Evolutionary conservation across 2,797 vertebrate species (phyloP).

Genomic region (Sarcoramphus papa): DNA sequence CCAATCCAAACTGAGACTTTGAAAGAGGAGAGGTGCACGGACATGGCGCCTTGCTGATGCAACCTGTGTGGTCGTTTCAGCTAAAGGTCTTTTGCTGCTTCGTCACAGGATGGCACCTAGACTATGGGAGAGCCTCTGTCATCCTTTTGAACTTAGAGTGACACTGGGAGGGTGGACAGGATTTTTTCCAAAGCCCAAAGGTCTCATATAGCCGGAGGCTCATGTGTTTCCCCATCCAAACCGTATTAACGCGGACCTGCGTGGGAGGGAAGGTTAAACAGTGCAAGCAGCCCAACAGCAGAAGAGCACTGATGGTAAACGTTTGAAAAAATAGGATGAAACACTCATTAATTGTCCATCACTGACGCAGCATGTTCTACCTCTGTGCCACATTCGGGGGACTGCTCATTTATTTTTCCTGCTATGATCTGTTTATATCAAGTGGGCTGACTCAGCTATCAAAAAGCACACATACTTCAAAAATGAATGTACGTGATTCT

Average conservation of each 20-base stretch:
- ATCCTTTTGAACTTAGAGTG: not conserved
- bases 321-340: not conserved
- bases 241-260: rapidly evolving
- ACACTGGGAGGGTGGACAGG: not conserved
- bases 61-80: not conserved
- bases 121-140: not conserved
- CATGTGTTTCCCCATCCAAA: not conserved
- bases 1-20: not conserved
- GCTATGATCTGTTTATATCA: not conserved
- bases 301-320: not conserved
- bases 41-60: not conserved
- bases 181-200: not conserved
- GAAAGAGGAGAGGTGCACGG: not conserved
- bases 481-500: not conserved
- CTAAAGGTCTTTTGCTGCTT: not conserved
- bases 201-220: not conserved
- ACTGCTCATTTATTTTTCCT: not conserved
- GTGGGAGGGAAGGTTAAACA: not conserved
- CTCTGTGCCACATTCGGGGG: not conserved
- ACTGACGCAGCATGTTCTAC: not conserved
- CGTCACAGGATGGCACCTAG: not conserved
- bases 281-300: not conserved
- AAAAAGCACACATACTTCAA: not conserved
- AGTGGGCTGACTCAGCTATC: not conserved
- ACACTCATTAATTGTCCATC: not conserved